Base-by-base conservation (phyloP, 2,888 invertebrate species). In the Leptopterna dolabrata region DNA sequence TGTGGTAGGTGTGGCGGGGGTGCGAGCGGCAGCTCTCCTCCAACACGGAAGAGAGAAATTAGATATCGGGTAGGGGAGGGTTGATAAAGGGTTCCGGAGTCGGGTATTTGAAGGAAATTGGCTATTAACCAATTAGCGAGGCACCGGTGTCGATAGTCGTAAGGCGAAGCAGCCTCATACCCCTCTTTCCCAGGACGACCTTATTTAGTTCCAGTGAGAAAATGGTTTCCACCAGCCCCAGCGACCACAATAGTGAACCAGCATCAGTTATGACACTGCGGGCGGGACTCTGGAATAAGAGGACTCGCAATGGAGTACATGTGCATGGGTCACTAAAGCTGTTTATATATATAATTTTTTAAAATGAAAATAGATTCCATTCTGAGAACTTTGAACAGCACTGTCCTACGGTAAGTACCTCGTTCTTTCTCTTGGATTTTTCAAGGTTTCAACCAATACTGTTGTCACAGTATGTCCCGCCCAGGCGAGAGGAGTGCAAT, bases 51-150 rank as follows among this genome's bases (percentile, higher is more conserved):
- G 76, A 76, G 76, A 76, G 76, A 86, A 86, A 86, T 86, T 86
- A 86, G 86, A 86, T 86, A 86, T 76, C 55, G 86, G 84, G 47
- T n/a, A n/a, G 16, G 43, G 63, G 45, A 70, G 83, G 83, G 63
- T 70, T 83, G 83, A 83, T 83, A 83, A 83, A 70, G 83, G 47
- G 71, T 36, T 63, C 63, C 63, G 63, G 63, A 43, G 83, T 43
- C 36, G 83, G 55, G 86, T 76, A 76, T 55, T 86, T 76, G 76
- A 86, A 83, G 86, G 86, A 86, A 86, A 86, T 86, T 86, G 86
- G 86, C 86, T 76, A 86, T 86, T 86, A 86, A 86, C 76, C 76
- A 86, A 86, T 86, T 86, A 76, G 86, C 83, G 71, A 81, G 63
- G 83, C 43, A 70, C 70, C 70, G 83, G 83, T 83, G 83, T 83